phyloP scores from a whole-genome alignment of 2,113 vertebrate species.

The Chlorodrepanis virens region DNA sequence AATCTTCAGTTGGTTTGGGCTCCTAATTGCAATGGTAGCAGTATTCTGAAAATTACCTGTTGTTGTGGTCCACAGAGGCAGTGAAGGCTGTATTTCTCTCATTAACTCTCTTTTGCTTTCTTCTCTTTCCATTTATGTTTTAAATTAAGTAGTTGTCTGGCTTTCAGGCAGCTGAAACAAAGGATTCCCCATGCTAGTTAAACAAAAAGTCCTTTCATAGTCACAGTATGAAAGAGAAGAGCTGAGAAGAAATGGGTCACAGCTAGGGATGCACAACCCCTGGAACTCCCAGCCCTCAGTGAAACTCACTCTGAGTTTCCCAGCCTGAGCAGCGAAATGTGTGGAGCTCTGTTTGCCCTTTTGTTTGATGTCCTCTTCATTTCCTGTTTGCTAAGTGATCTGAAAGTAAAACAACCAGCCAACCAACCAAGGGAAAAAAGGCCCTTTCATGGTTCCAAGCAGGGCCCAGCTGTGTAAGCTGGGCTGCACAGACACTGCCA shows the following conservation, averaged over 20 bases:
- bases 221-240: background rate
- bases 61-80: background rate
- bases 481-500: background rate
- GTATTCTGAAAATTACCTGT: background rate
- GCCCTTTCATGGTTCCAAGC: background rate
- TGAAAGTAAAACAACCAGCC: constrained; percentile 37
- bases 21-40: background rate
- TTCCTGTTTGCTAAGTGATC: constrained; percentile 41
- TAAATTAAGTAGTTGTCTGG: background rate
- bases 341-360: background rate
- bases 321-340: background rate
- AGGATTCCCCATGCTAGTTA: background rate
- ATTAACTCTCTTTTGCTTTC: background rate
- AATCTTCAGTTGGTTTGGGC: background rate
- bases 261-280: background rate
- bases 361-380: constrained; percentile 36
- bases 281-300: background rate
- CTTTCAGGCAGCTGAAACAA: background rate
- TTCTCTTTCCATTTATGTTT: background rate
- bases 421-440: background rate
- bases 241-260: background rate
- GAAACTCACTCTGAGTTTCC: background rate
- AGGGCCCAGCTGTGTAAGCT: constrained; percentile 32
- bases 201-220: background rate
- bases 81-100: background rate